Base-by-base conservation (phyloP, 2,888 invertebrate genomes). In the Noctuana brunneofusca region DNA sequence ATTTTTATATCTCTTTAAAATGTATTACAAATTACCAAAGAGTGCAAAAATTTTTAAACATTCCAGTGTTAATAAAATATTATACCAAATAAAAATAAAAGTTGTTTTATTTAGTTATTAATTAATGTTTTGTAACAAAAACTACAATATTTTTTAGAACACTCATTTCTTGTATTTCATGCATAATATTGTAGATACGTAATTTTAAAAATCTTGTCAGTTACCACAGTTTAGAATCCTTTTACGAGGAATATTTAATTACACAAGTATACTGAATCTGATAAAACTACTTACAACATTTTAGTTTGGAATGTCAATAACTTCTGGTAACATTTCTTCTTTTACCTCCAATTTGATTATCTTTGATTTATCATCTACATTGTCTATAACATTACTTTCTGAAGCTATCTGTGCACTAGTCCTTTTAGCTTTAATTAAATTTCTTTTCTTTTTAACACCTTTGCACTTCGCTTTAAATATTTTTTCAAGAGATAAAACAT, bases 401-500 rank as follows among this genome's bases (percentile, higher is more conserved):
- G 49, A 27, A 32, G 12, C 64, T 20, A 66, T n/a, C 30, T 78
- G 74, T 50, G 65, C 60, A 71, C 70, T 76, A 52, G 78, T 79
- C 59, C 80, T 75, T 70, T 87, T 87, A 65, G 24, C 83, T 70
- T 90, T 91, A 1, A 87, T 74, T 35, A 91, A 71, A 67, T 67
- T 75, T 20, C 88, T 74, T 78, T 85, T 88, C 71, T 92, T 92
- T 71, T 88, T 87, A 0, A 92, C 86, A 1, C 89, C 92, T 72
- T 88, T 90, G 66, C 91, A 89, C 74, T 89, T 89, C 0, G 78
- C 71, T 78, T 90, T 90, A 63, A 76, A 96, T 30, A 92, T 74
- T 68, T 93, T 93, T 75, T 95, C 95, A 72, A 95, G 83, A 56
- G 89, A 84, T 71, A 94, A 88, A 0, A 96, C 87, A 71, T 93